A percentile compares a stretch with the other conserved stretches of the same genome.
Evolutionary conservation across 2,797 vertebrate species (phyloP).

Genomic region (Notolabrus celidotus): DNA sequence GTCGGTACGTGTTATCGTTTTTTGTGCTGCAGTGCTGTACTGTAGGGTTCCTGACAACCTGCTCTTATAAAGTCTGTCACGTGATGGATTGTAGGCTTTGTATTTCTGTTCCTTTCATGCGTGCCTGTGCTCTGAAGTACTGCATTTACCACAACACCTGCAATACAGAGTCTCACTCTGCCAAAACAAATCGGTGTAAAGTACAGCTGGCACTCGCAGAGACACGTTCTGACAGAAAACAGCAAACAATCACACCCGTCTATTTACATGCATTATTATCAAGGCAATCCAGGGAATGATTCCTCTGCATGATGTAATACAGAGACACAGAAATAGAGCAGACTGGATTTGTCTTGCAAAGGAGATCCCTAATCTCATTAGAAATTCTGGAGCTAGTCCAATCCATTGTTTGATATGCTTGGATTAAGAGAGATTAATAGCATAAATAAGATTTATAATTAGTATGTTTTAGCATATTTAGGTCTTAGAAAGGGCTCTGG

Average conservation of each 20-base stretch:
- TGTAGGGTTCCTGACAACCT: conserved; percentile 52
- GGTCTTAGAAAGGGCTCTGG: conserved; percentile 5
- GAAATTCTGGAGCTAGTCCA: conserved; percentile 52
- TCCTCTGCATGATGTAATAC: conserved; percentile 46
- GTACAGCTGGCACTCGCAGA: not conserved
- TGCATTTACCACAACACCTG: conserved; percentile 10
- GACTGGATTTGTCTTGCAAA: conserved; percentile 56
- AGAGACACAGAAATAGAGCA: conserved; percentile 54
- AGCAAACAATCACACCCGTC: conserved; percentile 27
- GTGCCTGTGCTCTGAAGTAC: conserved; percentile 19
- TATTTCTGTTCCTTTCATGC: conserved; percentile 37
- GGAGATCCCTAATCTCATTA: conserved; percentile 63
- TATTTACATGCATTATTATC: conserved; percentile 16
- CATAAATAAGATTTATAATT: conserved; percentile 47
- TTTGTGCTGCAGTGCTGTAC: conserved; percentile 16
- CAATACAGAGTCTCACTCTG: conserved; percentile 11
- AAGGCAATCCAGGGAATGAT: conserved; percentile 38
- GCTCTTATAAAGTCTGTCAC: conserved; percentile 40
- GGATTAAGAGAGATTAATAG: conserved; percentile 48
- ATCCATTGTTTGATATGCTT: conserved; percentile 61
- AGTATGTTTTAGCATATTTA: conserved; percentile 31
- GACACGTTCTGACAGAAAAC: conserved; percentile 31
- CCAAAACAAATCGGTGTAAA: conserved; percentile 14
- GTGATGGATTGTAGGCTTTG: conserved; percentile 38
- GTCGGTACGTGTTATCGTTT: conserved; percentile 42